Evolutionary conservation across 2,113 vertebrate genomes (phyloP), one percentile per base, ranked within the genome.

Genomic region (Thalassarche chlororhynchos): DNA sequence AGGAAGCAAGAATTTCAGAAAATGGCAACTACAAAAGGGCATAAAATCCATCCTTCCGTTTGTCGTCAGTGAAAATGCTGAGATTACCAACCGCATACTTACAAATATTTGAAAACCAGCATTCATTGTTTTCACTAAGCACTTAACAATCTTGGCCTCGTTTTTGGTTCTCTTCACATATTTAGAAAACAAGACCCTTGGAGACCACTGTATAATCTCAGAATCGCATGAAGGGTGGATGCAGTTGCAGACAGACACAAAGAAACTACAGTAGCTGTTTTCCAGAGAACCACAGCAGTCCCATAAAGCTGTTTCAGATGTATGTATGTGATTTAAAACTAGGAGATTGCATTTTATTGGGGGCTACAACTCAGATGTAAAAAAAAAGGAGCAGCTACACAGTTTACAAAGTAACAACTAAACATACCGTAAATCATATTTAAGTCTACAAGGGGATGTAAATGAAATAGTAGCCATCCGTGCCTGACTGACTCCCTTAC

Each of bases 351-450:
- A 21, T 79, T 87, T 82, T 76, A 64, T 8, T 52, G 13, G 14
- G 31, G 25, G 21, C 14, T 72, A 25, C 21, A 89, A 79, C 5
- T 85, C 58, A 78, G 31, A 77, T 24, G 12, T n/a, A 9, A 44
- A 42, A 31, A 6, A 16, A 54, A 44, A 8, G 1, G 2, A 71
- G 8, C 55, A 79, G 40, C 69, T 70, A 66, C 10, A 62, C 11
- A 78, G n/a, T 89, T 92, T 94, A 71, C n/a, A 84, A 79, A 94
- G 61, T 58, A 84, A 47, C 31, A 85, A 36, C n/a, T 65, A 95
- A 76, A 84, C 38, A 86, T 36, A 46, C 25, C 19, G 23, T 92
- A 77, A 88, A 74, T 90, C n/a, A 66, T 46, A 40, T 66, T 78
- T 34, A 51, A n/a, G 14, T 86, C 78, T 79, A n/a, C 54, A 54